Evolutionary conservation across 2,888 invertebrate genomes (phyloP).

Genomic region (Chrysotoxum bicinctum): DNA sequence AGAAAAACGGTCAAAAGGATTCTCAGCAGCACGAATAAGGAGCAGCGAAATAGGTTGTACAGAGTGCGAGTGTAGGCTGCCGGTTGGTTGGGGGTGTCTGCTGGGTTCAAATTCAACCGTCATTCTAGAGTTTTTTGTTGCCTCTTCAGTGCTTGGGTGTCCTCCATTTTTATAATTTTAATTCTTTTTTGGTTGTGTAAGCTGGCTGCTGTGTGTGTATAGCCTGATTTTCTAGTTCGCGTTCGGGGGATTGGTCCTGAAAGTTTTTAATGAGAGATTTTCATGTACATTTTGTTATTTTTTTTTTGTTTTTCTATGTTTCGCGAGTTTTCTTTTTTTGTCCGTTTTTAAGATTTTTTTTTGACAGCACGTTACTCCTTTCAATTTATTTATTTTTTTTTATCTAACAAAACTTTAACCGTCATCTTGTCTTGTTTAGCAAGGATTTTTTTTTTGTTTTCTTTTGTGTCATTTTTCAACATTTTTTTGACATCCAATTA

Average conservation of each 20-base stretch:
- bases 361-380: neutral
- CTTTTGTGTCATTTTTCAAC: neutral
- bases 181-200: constrained; percentile 28
- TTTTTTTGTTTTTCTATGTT: constrained; percentile 28
- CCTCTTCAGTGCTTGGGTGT: neutral
- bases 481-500: constrained; percentile 61
- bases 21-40: neutral
- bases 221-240: constrained; percentile 41
- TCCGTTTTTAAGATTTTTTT: neutral
- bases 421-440: constrained; percentile 9
- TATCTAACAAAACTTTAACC: constrained; percentile 23
- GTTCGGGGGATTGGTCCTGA: constrained; percentile 33
- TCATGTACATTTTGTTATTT: constrained; percentile 58
- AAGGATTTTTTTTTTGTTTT: neutral
- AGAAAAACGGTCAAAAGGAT: constrained; percentile 28
- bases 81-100: neutral
- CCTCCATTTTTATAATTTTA: constrained; percentile 51
- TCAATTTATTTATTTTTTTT: constrained; percentile 1
- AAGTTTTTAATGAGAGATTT: constrained; percentile 68
- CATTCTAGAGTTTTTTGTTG: neutral
- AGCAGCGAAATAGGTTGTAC: constrained; percentile 22
- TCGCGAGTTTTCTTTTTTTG: neutral
- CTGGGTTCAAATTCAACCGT: constrained; percentile 11
- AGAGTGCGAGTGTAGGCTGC: neutral
- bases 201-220: constrained; percentile 13